phyloP scores from a whole-genome alignment of 2,113 vertebrate genomes.

The Corythornis vintsioides region DNA sequence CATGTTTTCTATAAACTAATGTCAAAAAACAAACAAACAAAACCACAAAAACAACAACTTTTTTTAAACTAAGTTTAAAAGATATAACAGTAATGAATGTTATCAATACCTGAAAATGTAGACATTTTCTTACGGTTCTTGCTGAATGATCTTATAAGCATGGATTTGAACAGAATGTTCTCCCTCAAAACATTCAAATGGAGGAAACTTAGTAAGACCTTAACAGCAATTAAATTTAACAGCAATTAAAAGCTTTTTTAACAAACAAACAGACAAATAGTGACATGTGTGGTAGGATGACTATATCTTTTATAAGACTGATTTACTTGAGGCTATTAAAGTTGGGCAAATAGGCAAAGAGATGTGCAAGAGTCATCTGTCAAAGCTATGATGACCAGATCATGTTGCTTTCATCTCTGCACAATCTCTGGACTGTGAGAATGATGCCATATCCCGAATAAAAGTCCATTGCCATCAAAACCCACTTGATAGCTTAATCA shows the following conservation, averaged over 20 bases:
- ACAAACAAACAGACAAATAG: background rate
- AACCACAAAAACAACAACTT: background rate
- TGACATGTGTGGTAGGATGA: background rate
- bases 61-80: background rate
- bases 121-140: background rate
- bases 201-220: background rate
- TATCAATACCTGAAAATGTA: background rate
- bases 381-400: background rate
- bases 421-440: background rate
- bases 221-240: background rate
- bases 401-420: background rate
- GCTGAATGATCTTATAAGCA: background rate
- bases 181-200: background rate
- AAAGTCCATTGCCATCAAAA: background rate
- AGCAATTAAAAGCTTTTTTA: background rate
- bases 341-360: background rate
- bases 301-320: background rate
- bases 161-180: background rate
- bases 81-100: background rate
- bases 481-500: background rate
- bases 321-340: background rate
- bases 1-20: background rate
- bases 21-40: background rate
- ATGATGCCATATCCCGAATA: background rate
- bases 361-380: background rate